Percentiles rank a stretch among this genome's conserved stretches.
Conservation (phyloP, 1,140 invertebrate genomes). For the Idris sp. region DNA sequence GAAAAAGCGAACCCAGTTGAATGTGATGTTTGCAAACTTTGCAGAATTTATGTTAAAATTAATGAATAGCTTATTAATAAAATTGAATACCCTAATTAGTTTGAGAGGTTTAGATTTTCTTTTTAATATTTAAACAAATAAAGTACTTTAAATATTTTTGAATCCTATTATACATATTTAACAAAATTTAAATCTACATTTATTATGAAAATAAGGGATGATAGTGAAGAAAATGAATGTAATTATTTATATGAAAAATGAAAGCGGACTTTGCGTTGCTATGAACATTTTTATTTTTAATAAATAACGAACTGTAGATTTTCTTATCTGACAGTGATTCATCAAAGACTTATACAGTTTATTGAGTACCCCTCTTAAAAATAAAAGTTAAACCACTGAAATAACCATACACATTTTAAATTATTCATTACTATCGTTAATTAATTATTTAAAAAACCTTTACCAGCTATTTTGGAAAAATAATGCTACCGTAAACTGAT, state of each 20-base stretch:
- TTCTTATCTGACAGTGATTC: background rate
- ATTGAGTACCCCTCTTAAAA: background rate
- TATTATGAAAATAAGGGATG: too few relatives aligned
- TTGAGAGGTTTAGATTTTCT: too few relatives aligned
- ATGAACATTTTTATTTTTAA: background rate
- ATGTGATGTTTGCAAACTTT: slow-evolving; percentile 1
- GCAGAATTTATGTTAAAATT: background rate
- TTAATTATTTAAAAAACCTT: background rate
- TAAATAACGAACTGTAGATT: background rate
- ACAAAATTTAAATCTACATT: too few relatives aligned
- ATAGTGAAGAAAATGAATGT: too few relatives aligned
- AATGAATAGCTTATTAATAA: too few relatives aligned
- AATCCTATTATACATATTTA: too few relatives aligned
- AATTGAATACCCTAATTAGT: too few relatives aligned
- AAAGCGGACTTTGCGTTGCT: background rate
- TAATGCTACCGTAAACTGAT: slow-evolving; percentile 2
- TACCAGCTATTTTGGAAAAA: background rate
- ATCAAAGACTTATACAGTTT: background rate
- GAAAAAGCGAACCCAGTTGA: slow-evolving; percentile 4
- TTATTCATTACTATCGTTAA: background rate
- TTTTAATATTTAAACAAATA: too few relatives aligned
- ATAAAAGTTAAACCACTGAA: too few relatives aligned
- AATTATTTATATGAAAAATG: background rate
- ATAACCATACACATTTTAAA: too few relatives aligned
- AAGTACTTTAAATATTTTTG: too few relatives aligned